These are phyloP conservation scores for Choloepus hoffmanni DNA, from an alignment of 2,113 vertebrate genomes.

Conservation along the genomic window DNA sequence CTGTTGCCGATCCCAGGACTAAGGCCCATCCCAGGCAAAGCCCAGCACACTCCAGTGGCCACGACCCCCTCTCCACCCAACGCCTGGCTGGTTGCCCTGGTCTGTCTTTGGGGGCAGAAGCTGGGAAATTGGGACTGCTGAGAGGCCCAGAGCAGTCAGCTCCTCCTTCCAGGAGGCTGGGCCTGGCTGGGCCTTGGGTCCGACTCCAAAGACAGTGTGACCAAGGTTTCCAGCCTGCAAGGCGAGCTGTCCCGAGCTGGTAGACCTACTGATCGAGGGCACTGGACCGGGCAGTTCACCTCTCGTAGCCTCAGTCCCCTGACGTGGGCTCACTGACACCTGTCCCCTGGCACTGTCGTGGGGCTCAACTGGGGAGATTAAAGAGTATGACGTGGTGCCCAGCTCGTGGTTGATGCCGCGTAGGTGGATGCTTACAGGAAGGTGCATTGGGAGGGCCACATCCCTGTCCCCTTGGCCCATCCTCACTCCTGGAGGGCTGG, in stretches of 20 bases:
- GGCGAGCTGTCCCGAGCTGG: not conserved
- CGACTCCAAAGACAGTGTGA: not conserved
- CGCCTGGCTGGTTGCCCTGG: not conserved
- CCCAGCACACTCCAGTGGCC: not conserved
- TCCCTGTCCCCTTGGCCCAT: not conserved
- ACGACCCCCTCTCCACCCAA: fast-evolving
- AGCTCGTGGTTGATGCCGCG: not conserved
- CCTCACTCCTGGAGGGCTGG: not conserved
- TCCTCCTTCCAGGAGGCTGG: not conserved
- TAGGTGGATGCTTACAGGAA: not conserved
- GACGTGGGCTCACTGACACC: fast-evolving
- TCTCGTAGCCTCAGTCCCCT: not conserved
- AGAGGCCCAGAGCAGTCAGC: not conserved
- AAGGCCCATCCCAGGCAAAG: not conserved
- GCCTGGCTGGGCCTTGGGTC: no score
- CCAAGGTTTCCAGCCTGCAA: not conserved
- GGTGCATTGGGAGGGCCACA: not conserved
- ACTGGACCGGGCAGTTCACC: fast-evolving
- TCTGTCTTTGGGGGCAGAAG: not conserved
- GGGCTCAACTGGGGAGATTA: not conserved
- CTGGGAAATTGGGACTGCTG: not conserved
- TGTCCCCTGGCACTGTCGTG: fast-evolving
- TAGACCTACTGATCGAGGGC: not conserved
- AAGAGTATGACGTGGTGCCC: no score
- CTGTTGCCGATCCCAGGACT: not conserved